Evolutionary conservation across 2,888 invertebrate species (phyloP).

Genomic region (Drosophila dives): DNA sequence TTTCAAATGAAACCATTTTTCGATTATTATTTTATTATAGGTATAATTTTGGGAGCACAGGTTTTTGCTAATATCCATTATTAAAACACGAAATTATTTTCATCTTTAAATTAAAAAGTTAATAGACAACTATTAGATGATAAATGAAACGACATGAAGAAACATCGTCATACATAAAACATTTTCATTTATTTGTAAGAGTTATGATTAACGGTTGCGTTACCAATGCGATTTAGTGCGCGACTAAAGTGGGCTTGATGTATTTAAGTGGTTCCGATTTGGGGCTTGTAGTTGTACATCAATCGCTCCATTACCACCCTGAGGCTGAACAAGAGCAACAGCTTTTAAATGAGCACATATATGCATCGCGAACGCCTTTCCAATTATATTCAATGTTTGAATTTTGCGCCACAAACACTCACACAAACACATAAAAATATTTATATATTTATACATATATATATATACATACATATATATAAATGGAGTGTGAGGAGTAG

Average conservation of each 20-base stretch:
- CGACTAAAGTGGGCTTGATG: conserved; percentile 61
- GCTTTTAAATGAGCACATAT: conserved; percentile 22
- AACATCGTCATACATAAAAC: conserved; percentile 2
- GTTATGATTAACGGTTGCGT: conserved; percentile 77
- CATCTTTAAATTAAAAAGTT: neutral
- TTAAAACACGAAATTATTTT: neutral
- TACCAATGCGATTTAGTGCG: conserved; percentile 83
- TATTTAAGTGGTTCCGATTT: conserved; percentile 6
- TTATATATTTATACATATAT: neutral
- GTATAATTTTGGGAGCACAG: neutral
- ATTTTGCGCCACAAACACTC: conserved; percentile 64
- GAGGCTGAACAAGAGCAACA: conserved; percentile 3
- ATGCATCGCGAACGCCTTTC: conserved; percentile 63
- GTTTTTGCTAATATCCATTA: neutral
- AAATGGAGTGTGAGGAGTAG: conserved; percentile 15
- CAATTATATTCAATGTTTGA: conserved; percentile 68
- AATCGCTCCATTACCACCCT: conserved; percentile 5
- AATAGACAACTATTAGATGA: neutral
- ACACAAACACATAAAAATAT: neutral
- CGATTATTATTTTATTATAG: neutral
- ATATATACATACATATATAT: neutral
- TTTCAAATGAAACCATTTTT: neutral
- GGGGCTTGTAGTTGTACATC: conserved; percentile 5
- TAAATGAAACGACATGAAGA: neutral
- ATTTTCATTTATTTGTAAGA: conserved; percentile 41